Conservation (phyloP, 2,888 invertebrate species). For the Anagyrus pseudococci region DNA sequence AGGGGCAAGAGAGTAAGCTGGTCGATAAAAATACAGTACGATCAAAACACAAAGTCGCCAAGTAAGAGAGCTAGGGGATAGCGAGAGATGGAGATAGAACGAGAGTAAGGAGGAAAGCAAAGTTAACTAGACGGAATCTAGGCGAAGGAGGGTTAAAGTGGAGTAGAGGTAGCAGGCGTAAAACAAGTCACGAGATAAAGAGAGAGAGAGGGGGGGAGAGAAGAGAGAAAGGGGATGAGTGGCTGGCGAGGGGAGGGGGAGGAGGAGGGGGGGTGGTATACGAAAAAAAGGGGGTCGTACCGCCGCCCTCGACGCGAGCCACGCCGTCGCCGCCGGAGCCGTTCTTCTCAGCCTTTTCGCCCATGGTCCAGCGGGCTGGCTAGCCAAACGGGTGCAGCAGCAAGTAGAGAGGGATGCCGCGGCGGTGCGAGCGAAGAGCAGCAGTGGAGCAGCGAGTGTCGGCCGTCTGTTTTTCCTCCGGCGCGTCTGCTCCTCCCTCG, state of each 20-base stretch:
- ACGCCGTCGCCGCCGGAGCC: constrained; percentile 13
- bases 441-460: too few relatives aligned
- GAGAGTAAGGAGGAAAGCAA: too few relatives aligned
- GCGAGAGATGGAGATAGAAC: too few relatives aligned
- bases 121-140: too few relatives aligned
- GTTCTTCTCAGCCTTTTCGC: constrained; percentile 22
- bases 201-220: neutral
- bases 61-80: too few relatives aligned
- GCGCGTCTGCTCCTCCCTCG: constrained; percentile 13
- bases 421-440: neutral
- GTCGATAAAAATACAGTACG: too few relatives aligned
- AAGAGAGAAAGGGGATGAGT: neutral
- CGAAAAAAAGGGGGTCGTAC: constrained; percentile 34
- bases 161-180: too few relatives aligned
- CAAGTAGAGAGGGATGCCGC: neutral
- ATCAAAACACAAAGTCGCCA: too few relatives aligned
- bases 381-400: too few relatives aligned
- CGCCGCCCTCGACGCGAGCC: constrained; percentile 30
- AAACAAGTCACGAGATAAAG: too few relatives aligned
- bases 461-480: neutral
- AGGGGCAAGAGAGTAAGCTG: too few relatives aligned
- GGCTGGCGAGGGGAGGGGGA: constrained; percentile 2
- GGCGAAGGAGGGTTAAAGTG: too few relatives aligned
- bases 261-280: neutral
- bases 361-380: constrained; percentile 13